These are phyloP conservation scores for Gallinago stenura DNA, from an alignment of 2,797 vertebrate genomes.

Conservation along the genomic window DNA sequence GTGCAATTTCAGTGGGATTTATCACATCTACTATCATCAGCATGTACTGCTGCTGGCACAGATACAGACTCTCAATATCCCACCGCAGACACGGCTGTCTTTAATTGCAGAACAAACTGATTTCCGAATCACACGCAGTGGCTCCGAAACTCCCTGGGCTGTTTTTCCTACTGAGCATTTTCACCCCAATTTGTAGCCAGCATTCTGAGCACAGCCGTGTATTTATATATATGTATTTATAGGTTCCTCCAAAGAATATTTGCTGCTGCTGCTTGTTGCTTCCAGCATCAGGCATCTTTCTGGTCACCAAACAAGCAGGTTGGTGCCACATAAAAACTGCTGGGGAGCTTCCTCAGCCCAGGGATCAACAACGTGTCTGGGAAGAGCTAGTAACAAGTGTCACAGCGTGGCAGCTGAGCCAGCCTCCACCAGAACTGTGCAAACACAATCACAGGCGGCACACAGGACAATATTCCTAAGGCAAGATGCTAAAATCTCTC, in stretches of 20 bases:
- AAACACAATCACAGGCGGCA: not conserved
- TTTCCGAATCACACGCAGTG: not conserved
- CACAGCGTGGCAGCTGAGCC: not conserved
- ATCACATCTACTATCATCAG: slow-evolving; percentile 33
- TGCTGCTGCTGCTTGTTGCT: not conserved
- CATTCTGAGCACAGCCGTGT: not conserved
- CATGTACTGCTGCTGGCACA: slow-evolving; percentile 24
- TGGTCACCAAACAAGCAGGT: not conserved
- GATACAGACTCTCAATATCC: slow-evolving; percentile 17
- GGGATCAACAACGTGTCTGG: not conserved
- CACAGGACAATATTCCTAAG: not conserved
- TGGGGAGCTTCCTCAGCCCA: not conserved
- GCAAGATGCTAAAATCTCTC: not conserved
- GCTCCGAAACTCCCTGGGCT: not conserved
- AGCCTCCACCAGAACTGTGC: not conserved
- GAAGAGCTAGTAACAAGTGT: not conserved
- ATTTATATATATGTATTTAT: not conserved
- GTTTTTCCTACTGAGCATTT: not conserved
- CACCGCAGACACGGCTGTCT: not conserved
- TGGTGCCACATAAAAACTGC: not conserved
- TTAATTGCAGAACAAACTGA: slow-evolving; percentile 41
- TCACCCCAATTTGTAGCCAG: not conserved
- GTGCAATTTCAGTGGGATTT: slow-evolving; percentile 60
- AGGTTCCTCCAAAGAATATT: not conserved
- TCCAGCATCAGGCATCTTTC: not conserved